Conservation (phyloP, 1,140 invertebrate genomes). For the Temnothorax nylanderi region DNA sequence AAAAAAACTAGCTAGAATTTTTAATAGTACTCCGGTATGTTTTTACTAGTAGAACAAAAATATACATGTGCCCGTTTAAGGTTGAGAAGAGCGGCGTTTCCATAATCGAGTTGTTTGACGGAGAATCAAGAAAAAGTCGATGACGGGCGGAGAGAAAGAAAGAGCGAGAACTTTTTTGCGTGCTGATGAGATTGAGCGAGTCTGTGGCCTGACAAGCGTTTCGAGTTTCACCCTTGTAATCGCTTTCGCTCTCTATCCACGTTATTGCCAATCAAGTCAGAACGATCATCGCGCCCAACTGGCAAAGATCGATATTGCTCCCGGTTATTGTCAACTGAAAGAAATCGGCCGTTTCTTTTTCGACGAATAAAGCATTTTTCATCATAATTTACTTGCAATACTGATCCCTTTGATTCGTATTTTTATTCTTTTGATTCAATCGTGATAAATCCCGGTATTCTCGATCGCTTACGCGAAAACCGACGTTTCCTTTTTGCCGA, state of each 20-base stretch:
- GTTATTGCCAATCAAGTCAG: constrained; percentile 32
- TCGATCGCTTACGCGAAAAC: background rate
- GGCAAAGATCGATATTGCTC: background rate
- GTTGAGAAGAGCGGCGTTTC: background rate
- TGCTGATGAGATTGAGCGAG: constrained; percentile 1
- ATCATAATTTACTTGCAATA: background rate
- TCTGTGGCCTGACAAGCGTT: background rate
- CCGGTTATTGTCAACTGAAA: background rate
- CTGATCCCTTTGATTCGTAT: background rate
- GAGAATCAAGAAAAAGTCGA: background rate
- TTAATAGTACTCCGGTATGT: background rate
- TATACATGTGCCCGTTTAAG: background rate
- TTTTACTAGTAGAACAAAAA: background rate
- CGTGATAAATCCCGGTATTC: background rate
- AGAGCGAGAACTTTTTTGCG: constrained; percentile 9
- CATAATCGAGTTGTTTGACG: constrained; percentile 7
- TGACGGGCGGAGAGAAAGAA: background rate
- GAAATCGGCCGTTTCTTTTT: background rate
- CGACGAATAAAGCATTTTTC: background rate
- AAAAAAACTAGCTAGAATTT: background rate
- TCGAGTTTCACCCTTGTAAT: background rate
- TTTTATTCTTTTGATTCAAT: background rate
- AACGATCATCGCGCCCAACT: background rate
- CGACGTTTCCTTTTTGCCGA: background rate
- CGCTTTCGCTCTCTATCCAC: constrained; percentile 27